A percentile compares a stretch with the other conserved stretches of the same genome.
phyloP scores from a whole-genome alignment of 2,797 vertebrate genomes.

The Mormyrops attenuatus region DNA sequence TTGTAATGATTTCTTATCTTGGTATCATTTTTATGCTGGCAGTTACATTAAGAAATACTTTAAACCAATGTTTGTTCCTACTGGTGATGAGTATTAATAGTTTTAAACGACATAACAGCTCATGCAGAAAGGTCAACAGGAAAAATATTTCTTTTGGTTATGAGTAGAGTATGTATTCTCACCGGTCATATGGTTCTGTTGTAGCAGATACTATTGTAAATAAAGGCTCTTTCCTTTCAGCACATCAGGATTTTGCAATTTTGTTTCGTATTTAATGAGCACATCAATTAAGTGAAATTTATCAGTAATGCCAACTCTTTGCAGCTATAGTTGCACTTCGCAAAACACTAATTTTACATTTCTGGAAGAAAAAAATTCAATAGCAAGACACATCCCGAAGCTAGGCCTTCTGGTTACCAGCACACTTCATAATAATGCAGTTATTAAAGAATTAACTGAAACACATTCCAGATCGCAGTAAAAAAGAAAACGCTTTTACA shows the following conservation, averaged over 20 bases:
- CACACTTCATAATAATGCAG: neutral
- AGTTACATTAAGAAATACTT: neutral
- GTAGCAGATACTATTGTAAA: neutral
- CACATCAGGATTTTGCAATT: neutral
- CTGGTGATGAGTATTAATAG: neutral
- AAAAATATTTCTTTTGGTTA: neutral
- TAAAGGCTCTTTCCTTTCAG: neutral
- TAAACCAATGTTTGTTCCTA: neutral
- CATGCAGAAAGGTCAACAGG: neutral
- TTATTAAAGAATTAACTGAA: constrained; percentile 2
- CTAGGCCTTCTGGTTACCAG: neutral
- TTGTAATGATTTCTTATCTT: neutral
- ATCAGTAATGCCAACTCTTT: neutral
- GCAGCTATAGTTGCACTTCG: neutral
- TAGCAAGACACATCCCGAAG: neutral
- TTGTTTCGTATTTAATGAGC: neutral
- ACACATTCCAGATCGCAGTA: neutral
- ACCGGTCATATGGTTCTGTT: neutral
- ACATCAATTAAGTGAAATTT: neutral
- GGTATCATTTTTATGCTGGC: neutral
- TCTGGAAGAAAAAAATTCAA: neutral
- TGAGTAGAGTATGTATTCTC: neutral
- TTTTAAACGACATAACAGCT: neutral
- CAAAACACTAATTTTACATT: neutral
- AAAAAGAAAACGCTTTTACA: neutral